Base-by-base conservation (phyloP, 2,113 vertebrate species). In the Campylomormyrus tamandua region DNA sequence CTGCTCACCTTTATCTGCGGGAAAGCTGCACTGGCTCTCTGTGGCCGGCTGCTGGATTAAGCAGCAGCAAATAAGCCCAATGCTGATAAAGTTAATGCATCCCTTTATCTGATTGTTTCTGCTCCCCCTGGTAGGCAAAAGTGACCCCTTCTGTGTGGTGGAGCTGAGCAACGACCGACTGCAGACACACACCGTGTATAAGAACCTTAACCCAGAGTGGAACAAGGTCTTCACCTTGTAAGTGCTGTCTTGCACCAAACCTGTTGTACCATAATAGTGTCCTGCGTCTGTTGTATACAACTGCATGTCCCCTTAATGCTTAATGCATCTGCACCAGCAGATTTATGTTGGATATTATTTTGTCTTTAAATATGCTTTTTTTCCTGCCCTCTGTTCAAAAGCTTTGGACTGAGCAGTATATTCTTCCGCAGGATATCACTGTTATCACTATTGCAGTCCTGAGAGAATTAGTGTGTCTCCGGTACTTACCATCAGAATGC, bases 181-280 rank as follows among this genome's bases (percentile, higher is more conserved):
- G 90, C 96, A 98, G 94, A 99, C 98, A 8, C 98, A 99, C 90
- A 99, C 98, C 0, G 95, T 99, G 93, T 99, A 99, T 96, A 99
- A 97, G 96, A 99, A 98, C 94, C 98, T 99, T 90, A 99, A 97
- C 90, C 98, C 98, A 4, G 97, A 98, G 90, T 99, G 98, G 98
- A 99, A 99, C 95, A 99, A 99, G 96, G 96, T 99, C 95, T 99
- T 99, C 95, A 99, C 97, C 50, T 99, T 99, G 98, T 99, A 95
- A 97, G 98, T 98, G 85, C 87, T 5, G 58, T 85, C 90, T 52
- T 48, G 70, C 53, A 85, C 5, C 39, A 35, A 1, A 83, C 13
- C 58, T 31, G 62, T 15, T 27, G 42, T 42, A 42, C 35, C 45
- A 13, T 31, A 27, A 89, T 31, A 27, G 4, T 17, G 9, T n/a